Conservation (phyloP, 1,140 invertebrate genomes). For the Scaptomyza pallida region DNA sequence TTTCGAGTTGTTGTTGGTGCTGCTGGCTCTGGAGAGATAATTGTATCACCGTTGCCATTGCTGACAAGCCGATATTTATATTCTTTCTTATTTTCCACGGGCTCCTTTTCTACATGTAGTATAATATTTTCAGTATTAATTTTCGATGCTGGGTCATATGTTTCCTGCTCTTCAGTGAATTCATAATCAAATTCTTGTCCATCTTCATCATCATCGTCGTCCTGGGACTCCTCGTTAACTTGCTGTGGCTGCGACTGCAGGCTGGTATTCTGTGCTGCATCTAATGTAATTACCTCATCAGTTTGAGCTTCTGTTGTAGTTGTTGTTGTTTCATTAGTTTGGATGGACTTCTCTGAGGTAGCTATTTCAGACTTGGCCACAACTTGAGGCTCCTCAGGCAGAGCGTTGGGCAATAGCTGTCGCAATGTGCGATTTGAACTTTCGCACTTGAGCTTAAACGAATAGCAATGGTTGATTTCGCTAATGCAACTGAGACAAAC, state of each 20-base stretch:
- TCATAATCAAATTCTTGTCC: conserved; percentile 63
- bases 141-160: conserved; percentile 34
- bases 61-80: conserved; percentile 60
- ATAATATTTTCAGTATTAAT: conserved; percentile 52
- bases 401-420: conserved; percentile 68
- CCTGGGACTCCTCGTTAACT: background rate
- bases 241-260: conserved; percentile 9
- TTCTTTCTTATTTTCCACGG: conserved; percentile 31
- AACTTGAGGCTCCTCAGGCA: conserved; percentile 56
- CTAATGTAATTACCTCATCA: conserved; percentile 20
- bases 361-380: conserved; percentile 5
- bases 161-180: conserved; percentile 43
- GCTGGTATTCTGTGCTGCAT: conserved; percentile 35
- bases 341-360: conserved; percentile 45
- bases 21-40: conserved; percentile 31
- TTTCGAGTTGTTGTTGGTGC: conserved; percentile 30
- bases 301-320: conserved; percentile 43
- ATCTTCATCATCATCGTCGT: conserved; percentile 39
- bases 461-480: conserved; percentile 77
- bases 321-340: conserved; percentile 35
- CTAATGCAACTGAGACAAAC: conserved; percentile 76
- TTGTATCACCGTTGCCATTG: conserved; percentile 48
- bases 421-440: conserved; percentile 71
- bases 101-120: conserved; percentile 47
- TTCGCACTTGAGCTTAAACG: conserved; percentile 80